Percentiles rank a stretch among this genome's conserved stretches.
Conservation (phyloP, 2,113 vertebrate species). For the Aspidoscelis tigris region DNA sequence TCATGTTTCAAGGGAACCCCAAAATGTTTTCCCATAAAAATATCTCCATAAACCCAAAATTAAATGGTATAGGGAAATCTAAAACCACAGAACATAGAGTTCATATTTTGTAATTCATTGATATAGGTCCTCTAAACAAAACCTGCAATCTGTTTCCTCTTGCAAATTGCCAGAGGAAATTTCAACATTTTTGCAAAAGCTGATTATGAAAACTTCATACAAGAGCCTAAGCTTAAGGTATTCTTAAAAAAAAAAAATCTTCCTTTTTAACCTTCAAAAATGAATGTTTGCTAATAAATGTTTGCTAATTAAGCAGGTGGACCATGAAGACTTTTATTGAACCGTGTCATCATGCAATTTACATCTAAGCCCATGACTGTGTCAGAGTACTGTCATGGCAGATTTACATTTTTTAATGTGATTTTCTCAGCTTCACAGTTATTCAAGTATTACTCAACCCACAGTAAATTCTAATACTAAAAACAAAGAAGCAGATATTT, state of each 20-base stretch:
- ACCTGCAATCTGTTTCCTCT: too few species aligned
- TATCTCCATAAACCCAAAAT: background rate
- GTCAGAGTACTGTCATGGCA: background rate
- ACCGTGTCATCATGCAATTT: background rate
- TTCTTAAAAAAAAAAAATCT: fast-evolving
- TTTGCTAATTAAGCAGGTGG: background rate
- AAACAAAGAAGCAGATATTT: background rate
- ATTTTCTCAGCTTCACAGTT: background rate
- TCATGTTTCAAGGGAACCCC: background rate
- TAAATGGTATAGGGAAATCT: background rate
- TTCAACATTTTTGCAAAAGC: background rate
- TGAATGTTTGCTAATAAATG: background rate
- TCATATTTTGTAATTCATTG: too few species aligned
- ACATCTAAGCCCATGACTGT: background rate
- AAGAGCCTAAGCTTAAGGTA: background rate
- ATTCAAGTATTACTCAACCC: constrained; percentile 13
- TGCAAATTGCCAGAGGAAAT: too few species aligned
- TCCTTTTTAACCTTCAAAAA: background rate
- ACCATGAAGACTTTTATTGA: background rate
- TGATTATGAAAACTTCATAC: background rate
- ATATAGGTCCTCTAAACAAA: too few species aligned
- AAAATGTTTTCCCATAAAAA: background rate
- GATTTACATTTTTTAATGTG: background rate
- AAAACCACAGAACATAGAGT: background rate
- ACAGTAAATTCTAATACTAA: background rate